These are phyloP conservation scores for Melangyna quadrimaculata DNA, from an alignment of 2,888 invertebrate species.

Conservation along the genomic window DNA sequence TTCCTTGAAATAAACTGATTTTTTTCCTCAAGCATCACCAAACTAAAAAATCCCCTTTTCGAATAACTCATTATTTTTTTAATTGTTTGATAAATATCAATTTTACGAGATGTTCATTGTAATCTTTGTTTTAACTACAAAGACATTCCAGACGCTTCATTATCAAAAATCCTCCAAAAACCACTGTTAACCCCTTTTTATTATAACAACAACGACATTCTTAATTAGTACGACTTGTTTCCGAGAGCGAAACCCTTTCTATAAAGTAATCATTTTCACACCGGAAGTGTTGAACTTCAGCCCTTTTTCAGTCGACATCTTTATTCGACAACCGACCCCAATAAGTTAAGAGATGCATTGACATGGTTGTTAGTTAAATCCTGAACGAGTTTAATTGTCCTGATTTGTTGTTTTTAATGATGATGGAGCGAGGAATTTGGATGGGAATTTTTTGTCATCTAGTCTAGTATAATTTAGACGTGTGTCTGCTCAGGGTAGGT, in stretches of 20 bases:
- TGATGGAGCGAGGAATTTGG: neutral
- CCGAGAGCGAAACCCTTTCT: slow-evolving; percentile 1
- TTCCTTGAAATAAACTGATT: too few species aligned
- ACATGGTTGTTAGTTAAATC: slow-evolving; percentile 55
- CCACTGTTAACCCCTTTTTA: neutral
- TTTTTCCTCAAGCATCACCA: too few species aligned
- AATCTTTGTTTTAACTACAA: neutral
- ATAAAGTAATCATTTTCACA: slow-evolving; percentile 53
- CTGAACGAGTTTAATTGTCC: slow-evolving; percentile 62
- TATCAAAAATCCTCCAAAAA: neutral
- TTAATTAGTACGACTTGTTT: slow-evolving; percentile 16
- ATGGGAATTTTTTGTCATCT: neutral
- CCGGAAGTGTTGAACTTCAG: slow-evolving; percentile 54
- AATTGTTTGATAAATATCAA: neutral
- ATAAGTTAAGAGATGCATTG: slow-evolving; percentile 26
- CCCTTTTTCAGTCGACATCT: slow-evolving; percentile 40
- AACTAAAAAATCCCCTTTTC: neutral
- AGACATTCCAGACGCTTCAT: neutral
- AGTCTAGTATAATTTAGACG: neutral
- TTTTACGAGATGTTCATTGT: neutral
- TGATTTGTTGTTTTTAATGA: slow-evolving; percentile 49
- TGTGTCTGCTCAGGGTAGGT: neutral
- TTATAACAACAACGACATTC: neutral
- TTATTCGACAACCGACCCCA: slow-evolving; percentile 9
- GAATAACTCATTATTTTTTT: neutral